phyloP scores from a whole-genome alignment of 1,140 invertebrate genomes.

The Drosophila mauritiana region DNA sequence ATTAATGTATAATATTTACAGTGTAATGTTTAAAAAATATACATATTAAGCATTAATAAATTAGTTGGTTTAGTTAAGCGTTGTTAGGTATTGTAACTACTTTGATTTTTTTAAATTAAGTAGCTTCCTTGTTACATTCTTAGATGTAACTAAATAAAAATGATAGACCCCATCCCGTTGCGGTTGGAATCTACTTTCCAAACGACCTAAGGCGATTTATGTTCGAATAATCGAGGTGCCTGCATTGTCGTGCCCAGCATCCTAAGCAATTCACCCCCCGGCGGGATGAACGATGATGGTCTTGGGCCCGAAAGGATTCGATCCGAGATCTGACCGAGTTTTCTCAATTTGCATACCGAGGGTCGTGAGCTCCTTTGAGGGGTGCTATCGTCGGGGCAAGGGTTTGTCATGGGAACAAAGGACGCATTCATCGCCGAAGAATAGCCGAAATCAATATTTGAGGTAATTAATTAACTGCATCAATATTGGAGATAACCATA shows the following conservation, averaged over 20 bases:
- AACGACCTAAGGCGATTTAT: constrained; percentile 49
- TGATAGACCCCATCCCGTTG: constrained; percentile 12
- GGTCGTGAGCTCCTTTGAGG: constrained; percentile 31
- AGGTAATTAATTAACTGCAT: constrained; percentile 83
- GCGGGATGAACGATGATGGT: constrained; percentile 42
- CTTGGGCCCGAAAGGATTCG: constrained; percentile 34
- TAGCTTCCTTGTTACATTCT: neutral
- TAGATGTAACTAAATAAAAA: neutral
- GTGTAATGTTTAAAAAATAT: neutral
- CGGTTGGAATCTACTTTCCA: constrained; percentile 29
- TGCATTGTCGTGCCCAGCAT: constrained; percentile 32
- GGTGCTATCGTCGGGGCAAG: constrained; percentile 31
- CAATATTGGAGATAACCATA: constrained; percentile 58
- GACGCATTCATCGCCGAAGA: constrained; percentile 59
- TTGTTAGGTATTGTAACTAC: too few relatives aligned
- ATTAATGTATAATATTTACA: neutral
- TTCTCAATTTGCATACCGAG: constrained; percentile 69
- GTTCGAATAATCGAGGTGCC: constrained; percentile 44
- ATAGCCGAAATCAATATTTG: constrained; percentile 81
- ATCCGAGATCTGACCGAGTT: constrained; percentile 47
- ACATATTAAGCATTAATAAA: too few relatives aligned
- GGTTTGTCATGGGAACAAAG: constrained; percentile 82
- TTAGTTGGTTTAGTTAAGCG: too few relatives aligned
- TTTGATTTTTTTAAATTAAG: too few relatives aligned
- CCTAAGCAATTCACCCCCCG: constrained; percentile 55